Percentiles rank a stretch among this genome's conserved stretches.
Evolutionary conservation across 2,888 invertebrate species (phyloP).

Genomic region (Ariolimax columbianus): DNA sequence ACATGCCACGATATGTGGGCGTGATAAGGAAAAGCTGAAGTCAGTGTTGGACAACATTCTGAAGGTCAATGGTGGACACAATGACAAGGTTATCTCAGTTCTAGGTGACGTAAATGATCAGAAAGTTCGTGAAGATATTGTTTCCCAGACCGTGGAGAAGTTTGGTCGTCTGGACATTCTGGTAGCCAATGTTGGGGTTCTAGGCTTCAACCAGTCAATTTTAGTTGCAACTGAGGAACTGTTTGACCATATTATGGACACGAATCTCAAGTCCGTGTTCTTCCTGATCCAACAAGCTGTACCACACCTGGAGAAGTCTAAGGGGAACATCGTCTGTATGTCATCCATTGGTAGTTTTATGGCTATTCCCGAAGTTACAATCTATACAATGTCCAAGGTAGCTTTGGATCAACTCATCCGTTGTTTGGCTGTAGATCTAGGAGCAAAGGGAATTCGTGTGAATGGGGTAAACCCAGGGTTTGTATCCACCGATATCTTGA

Average conservation of each 20-base stretch:
- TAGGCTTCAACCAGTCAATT: neutral
- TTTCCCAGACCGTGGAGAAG: constrained; percentile 9
- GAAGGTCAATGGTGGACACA: neutral
- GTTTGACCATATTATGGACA: constrained; percentile 28
- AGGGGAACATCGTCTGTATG: neutral
- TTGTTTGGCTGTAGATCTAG: constrained; percentile 15
- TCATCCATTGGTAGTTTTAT: constrained; percentile 17
- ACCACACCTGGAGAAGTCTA: neutral
- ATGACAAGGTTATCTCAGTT: neutral
- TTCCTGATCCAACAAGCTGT: neutral
- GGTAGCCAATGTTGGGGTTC: constrained; percentile 29
- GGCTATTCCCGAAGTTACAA: neutral
- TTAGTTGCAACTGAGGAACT: constrained; percentile 21
- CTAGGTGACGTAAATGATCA: constrained; percentile 19
- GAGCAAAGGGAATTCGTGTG: constrained; percentile 1
- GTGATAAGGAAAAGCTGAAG: constrained; percentile 3
- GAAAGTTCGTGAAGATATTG: neutral
- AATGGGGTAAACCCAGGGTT: neutral
- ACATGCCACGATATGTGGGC: constrained; percentile 21
- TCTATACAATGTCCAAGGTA: constrained; percentile 26
- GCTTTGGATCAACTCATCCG: neutral
- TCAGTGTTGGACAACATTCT: neutral
- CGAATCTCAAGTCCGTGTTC: neutral
- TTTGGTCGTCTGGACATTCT: constrained; percentile 12
- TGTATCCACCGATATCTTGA: constrained; percentile 16